Conservation (phyloP, 1,140 invertebrate species). For the Archegozetes longisetosus region DNA sequence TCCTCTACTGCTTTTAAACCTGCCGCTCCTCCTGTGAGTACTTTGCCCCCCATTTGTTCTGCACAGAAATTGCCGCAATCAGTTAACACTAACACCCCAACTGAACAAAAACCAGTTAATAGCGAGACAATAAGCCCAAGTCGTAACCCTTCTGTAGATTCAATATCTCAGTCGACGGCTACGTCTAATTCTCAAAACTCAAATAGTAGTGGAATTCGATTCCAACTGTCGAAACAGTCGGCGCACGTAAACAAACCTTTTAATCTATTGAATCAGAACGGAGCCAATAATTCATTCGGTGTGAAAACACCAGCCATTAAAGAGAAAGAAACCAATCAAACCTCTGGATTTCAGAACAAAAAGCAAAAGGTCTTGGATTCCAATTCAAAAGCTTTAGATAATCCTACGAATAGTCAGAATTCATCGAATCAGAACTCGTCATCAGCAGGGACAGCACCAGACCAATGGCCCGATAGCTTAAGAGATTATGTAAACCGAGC, state of each 20-base stretch:
- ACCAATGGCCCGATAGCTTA: conserved; percentile 17
- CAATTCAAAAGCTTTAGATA: too few species aligned
- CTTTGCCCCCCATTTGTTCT: too few species aligned
- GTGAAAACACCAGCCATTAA: not conserved
- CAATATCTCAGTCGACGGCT: not conserved
- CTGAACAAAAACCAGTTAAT: too few species aligned
- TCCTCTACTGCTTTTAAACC: not conserved
- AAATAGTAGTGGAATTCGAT: not conserved
- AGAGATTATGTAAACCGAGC: conserved; percentile 66
- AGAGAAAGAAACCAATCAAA: not conserved
- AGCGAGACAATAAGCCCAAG: too few species aligned
- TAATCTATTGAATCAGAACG: not conserved
- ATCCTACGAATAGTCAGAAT: too few species aligned
- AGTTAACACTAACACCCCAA: too few species aligned
- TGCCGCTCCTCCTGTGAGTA: not conserved
- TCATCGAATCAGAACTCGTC: not conserved
- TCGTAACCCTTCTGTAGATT: too few species aligned
- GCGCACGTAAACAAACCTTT: not conserved
- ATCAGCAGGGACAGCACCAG: not conserved
- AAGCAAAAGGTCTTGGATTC: not conserved
- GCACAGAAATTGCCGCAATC: too few species aligned
- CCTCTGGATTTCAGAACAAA: not conserved
- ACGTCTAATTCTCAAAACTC: not conserved
- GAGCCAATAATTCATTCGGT: not conserved
- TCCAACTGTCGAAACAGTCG: not conserved